Base-by-base conservation (phyloP, 2,113 vertebrate species). In the Xerus inauris region DNA sequence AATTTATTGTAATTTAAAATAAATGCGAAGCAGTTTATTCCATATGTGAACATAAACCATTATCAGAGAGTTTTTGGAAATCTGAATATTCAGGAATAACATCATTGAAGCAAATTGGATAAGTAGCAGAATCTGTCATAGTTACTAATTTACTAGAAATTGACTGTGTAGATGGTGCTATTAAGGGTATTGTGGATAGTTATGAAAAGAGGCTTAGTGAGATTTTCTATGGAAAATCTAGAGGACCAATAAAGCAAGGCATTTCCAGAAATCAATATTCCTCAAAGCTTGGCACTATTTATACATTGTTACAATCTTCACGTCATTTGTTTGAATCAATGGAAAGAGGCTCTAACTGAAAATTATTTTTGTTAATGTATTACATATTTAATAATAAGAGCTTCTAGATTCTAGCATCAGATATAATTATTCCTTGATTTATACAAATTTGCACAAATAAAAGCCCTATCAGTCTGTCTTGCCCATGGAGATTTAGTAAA, bases 381-480 rank as follows among this genome's bases (percentile, higher is more conserved):
- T 97, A 38, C 82, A 76, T 96, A 26, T 97, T 95, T 93, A 95
- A 97, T 92, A 92, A 84, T 71, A 57, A 95, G 89, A 26, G 12
- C 24, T 96, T 96, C 64, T 42, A 77, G 64, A 96, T 96, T 91
- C 12, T 80, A 35, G 80, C 75, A 86, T 95, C 93, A 89, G 76
- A 92, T 69, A 35, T 73, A 85, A 30, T 92, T 73, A 89, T 93
- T 97, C 72, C 69, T 54, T 5, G 22, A 76, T 97, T 92, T 47
- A 40, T 96, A 77, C 72, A 97, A 81, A 90, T 91, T 51, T 97
- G 13, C 4, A 75, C 51, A 71, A 95, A 96, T 94, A 97, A 84
- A 82, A 64, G 30, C 3, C 93, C 65, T 49, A 69, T 87, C n/a
- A 71, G 51, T 54, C 59, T 94, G 0, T 89, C 72, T 95, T 95